Percentiles rank a stretch among this genome's conserved stretches.
Evolutionary conservation across 1,140 invertebrate species (phyloP).

Genomic region (Sminthurinus signatus): DNA sequence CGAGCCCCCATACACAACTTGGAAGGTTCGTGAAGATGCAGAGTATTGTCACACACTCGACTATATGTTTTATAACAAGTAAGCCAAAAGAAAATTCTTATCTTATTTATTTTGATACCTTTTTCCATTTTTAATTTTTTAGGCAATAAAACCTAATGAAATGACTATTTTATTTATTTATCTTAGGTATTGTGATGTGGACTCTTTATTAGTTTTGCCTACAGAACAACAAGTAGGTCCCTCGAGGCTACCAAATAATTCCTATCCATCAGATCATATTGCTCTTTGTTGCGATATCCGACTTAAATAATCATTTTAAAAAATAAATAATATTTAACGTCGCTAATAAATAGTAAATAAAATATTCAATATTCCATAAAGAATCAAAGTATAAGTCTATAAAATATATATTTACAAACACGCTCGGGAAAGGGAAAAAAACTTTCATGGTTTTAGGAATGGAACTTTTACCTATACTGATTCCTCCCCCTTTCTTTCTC

Average conservation of each 20-base stretch:
- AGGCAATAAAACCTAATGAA: no score
- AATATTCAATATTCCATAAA: neutral
- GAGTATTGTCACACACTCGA: constrained; percentile 70
- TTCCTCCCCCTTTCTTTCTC: no score
- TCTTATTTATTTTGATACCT: no score
- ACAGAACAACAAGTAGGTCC: constrained; percentile 60
- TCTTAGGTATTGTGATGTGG: constrained; percentile 50
- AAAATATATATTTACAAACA: no score
- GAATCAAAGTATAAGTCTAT: neutral
- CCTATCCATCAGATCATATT: constrained; percentile 74
- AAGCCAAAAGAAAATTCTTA: constrained; percentile 41
- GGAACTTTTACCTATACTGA: no score
- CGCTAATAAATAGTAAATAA: neutral
- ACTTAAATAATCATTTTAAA: constrained; percentile 28
- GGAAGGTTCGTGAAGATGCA: constrained; percentile 66
- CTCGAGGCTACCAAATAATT: constrained; percentile 58
- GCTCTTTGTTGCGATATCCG: constrained; percentile 64
- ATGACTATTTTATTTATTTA: no score
- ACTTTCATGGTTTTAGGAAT: no score
- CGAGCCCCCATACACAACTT: constrained; percentile 68
- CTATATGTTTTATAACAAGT: constrained; percentile 65
- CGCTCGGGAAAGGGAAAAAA: no score
- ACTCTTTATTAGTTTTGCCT: constrained; percentile 59
- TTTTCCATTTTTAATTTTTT: no score
- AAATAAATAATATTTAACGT: no score